These are phyloP conservation scores for Nannospalax galili DNA, from an alignment of 2,113 vertebrate genomes.

Conservation along the genomic window DNA sequence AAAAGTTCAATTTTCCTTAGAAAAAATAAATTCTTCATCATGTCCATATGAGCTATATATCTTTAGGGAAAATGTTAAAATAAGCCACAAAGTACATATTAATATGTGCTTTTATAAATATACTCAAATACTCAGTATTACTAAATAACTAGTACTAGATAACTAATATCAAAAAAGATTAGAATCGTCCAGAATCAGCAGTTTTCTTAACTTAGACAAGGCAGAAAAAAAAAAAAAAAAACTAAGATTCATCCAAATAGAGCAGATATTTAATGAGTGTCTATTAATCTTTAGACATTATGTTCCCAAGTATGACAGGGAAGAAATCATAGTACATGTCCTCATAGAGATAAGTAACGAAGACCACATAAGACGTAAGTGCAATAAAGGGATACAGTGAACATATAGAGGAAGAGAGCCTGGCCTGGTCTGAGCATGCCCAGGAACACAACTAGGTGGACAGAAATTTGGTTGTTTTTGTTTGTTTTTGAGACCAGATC, in stretches of 20 bases:
- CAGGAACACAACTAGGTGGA: background rate
- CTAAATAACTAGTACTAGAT: background rate
- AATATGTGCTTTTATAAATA: background rate
- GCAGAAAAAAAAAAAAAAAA: background rate
- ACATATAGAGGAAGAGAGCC: background rate
- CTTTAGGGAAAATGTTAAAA: background rate
- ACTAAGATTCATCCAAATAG: background rate
- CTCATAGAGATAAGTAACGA: background rate
- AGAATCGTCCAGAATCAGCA: background rate
- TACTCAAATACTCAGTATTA: background rate
- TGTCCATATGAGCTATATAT: background rate
- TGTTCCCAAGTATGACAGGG: background rate
- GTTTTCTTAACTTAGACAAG: conserved; percentile 35
- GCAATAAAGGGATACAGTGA: background rate
- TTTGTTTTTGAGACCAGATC: background rate
- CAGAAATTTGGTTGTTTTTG: background rate
- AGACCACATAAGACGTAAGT: background rate
- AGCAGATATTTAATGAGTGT: background rate
- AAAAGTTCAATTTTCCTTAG: background rate
- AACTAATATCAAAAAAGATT: background rate
- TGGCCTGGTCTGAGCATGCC: background rate
- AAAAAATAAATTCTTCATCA: background rate
- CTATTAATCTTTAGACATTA: background rate
- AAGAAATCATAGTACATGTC: background rate
- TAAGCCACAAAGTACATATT: background rate